Evolutionary conservation across 2,888 invertebrate genomes (phyloP).

Genomic region (Selenia dentaria): DNA sequence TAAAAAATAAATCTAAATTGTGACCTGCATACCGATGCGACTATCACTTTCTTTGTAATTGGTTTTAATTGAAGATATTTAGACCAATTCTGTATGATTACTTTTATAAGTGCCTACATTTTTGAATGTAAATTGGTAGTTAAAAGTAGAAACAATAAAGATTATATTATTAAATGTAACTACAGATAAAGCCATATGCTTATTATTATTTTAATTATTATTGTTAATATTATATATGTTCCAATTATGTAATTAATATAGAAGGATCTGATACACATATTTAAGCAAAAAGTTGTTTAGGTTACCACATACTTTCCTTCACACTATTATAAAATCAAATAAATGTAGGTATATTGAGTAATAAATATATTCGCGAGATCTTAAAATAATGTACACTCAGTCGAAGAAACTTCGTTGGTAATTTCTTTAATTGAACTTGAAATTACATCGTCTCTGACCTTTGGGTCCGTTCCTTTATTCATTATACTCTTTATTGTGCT

Average conservation of each 20-base stretch:
- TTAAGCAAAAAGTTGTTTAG: background rate
- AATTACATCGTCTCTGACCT: constrained; percentile 46
- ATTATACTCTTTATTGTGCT: constrained; percentile 61
- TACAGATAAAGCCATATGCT: too few species aligned
- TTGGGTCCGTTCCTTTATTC: constrained; percentile 54
- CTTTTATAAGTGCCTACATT: constrained; percentile 13
- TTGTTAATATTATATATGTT: too few species aligned
- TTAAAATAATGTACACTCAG: constrained; percentile 29
- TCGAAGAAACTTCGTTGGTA: constrained; percentile 33
- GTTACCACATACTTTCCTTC: background rate
- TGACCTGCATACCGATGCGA: constrained; percentile 56
- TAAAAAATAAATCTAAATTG: constrained; percentile 61
- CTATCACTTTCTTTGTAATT: constrained; percentile 58
- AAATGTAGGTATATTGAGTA: background rate
- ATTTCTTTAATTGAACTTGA: constrained; percentile 48
- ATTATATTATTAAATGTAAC: too few species aligned
- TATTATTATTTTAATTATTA: too few species aligned
- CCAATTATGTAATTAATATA: too few species aligned
- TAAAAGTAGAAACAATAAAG: constrained; percentile 12
- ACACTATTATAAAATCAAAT: constrained; percentile 3
- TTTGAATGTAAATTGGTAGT: constrained; percentile 13
- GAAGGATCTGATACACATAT: too few species aligned
- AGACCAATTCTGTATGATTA: constrained; percentile 17
- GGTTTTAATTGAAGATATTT: constrained; percentile 46
- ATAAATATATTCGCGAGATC: constrained; percentile 20